phyloP scores from a whole-genome alignment of 2,113 vertebrate genomes.

The Heliornis fulica region DNA sequence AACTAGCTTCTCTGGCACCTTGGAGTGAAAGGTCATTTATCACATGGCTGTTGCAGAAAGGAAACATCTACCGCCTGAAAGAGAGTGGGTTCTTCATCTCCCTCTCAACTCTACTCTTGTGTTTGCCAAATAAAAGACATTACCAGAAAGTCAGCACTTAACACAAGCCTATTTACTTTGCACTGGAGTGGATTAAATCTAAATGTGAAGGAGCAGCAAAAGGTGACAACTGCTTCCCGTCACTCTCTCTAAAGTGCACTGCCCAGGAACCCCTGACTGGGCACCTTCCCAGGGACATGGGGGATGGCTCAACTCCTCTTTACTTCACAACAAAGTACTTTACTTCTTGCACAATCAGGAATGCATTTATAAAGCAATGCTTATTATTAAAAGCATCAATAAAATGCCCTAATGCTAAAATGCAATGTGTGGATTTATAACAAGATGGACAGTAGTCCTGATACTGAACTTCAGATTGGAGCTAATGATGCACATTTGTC shows the following conservation, averaged over 20 bases:
- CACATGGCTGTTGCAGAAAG: not conserved
- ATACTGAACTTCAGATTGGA: not conserved
- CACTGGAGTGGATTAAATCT: not conserved
- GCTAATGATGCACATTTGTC: accelerated
- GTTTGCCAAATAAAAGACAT: not conserved
- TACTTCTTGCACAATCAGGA: not conserved
- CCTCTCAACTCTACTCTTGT: not conserved
- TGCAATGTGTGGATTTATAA: not conserved
- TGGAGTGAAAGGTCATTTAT: not conserved
- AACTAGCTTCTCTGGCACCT: not conserved
- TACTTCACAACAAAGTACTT: not conserved
- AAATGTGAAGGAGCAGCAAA: not conserved
- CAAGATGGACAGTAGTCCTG: not conserved
- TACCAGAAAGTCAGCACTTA: not conserved
- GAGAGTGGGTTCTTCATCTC: not conserved
- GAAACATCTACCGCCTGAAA: not conserved
- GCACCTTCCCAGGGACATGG: not conserved
- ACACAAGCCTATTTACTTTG: not conserved
- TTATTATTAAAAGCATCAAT: no score
- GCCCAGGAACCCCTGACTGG: not conserved
- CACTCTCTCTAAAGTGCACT: no score
- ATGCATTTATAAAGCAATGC: not conserved
- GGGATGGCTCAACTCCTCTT: not conserved
- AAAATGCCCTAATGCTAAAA: not conserved
- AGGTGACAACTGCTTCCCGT: not conserved